Percentiles rank a stretch among this genome's conserved stretches.
phyloP scores from a whole-genome alignment of 1,140 invertebrate species.

The Pseudoatta argentina region DNA sequence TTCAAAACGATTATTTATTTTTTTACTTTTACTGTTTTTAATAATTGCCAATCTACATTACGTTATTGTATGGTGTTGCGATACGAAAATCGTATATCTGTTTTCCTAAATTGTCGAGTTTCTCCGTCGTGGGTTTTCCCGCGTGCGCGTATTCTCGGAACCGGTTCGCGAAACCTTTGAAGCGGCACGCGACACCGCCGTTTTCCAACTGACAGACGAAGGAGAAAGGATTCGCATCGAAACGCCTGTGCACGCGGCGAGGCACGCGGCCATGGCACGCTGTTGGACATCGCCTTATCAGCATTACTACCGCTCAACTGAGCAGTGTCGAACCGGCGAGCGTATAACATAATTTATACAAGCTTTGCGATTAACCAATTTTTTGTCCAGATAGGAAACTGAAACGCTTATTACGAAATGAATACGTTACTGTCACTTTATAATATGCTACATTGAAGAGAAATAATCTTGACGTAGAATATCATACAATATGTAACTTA shows the following conservation, averaged over 20 bases:
- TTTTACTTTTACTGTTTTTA: neutral
- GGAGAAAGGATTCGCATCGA: conserved; percentile 46
- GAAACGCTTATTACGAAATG: neutral
- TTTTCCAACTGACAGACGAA: conserved; percentile 47
- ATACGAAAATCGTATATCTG: neutral
- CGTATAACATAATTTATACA: conserved; percentile 20
- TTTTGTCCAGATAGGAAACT: neutral
- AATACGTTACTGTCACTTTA: neutral
- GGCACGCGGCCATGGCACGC: conserved; percentile 38
- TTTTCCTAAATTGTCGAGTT: neutral
- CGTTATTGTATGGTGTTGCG: neutral
- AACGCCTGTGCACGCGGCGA: conserved; percentile 40
- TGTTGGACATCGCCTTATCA: conserved; percentile 42
- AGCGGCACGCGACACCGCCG: conserved; percentile 28
- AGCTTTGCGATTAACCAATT: neutral
- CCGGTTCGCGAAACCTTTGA: conserved; percentile 22
- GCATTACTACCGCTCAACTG: conserved; percentile 6
- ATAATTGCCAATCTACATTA: neutral
- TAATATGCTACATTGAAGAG: neutral
- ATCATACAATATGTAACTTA: neutral
- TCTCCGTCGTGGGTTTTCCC: neutral
- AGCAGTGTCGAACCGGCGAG: neutral
- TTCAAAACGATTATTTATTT: neutral
- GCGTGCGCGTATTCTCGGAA: neutral
- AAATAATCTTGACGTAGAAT: neutral